These are phyloP conservation scores for Mylabris sibirica DNA, from an alignment of 2,888 invertebrate genomes.

Conservation along the genomic window DNA sequence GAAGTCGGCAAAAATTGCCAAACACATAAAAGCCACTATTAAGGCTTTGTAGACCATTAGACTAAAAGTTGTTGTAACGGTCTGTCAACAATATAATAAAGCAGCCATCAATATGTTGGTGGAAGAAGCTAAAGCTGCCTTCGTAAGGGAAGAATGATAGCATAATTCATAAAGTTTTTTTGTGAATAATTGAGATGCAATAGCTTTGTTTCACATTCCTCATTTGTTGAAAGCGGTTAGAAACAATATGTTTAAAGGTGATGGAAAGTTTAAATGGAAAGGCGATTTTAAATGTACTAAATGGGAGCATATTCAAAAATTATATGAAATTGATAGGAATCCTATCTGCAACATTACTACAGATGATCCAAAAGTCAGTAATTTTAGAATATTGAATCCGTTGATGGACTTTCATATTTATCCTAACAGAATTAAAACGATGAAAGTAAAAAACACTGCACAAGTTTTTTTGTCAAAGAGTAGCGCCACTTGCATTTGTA, in stretches of 20 bases:
- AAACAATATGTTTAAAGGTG: slow-evolving; percentile 1
- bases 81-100: slow-evolving; percentile 17
- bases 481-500: neutral
- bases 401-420: slow-evolving; percentile 4
- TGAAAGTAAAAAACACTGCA: no score
- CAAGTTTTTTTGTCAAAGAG: slow-evolving; percentile 16
- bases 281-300: neutral
- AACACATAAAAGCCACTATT: slow-evolving; percentile 2
- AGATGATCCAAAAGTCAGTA: neutral
- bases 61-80: slow-evolving; percentile 11
- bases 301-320: slow-evolving; percentile 12
- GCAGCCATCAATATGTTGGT: slow-evolving; percentile 10
- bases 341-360: neutral
- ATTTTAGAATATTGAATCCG: slow-evolving; percentile 1
- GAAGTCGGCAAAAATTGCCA: neutral
- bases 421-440: neutral
- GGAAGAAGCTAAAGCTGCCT: neutral
- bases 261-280: slow-evolving; percentile 7
- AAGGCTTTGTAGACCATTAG: neutral
- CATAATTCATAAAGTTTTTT: neutral
- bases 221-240: slow-evolving; percentile 16
- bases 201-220: slow-evolving; percentile 4
- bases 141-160: neutral
- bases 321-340: slow-evolving; percentile 6
- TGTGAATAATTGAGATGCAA: neutral